Percentiles rank a stretch among this genome's conserved stretches.
Evolutionary conservation across 2,113 vertebrate species (phyloP).

Genomic region (Dryoscopus gambensis): DNA sequence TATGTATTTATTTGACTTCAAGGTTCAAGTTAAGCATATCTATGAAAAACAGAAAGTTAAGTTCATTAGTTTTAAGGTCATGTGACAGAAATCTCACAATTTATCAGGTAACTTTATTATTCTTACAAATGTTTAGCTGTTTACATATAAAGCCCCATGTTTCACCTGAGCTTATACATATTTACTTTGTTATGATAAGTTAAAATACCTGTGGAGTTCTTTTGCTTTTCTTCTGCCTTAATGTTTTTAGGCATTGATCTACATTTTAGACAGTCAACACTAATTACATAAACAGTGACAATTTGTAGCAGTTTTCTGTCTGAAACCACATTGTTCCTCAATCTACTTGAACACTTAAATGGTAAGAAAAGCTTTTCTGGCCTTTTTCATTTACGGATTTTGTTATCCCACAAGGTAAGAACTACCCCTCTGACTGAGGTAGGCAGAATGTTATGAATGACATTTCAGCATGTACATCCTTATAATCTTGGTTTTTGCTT

Average conservation of each 20-base stretch:
- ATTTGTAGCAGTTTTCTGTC: not conserved
- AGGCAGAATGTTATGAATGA: not conserved
- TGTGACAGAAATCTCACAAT: not conserved
- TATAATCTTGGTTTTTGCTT: not conserved
- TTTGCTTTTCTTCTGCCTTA: not conserved
- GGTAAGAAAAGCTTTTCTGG: not conserved
- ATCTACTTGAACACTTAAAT: not conserved
- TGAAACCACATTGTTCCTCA: not conserved
- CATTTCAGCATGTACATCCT: not conserved
- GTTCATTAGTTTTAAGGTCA: not conserved
- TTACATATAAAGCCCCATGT: not conserved
- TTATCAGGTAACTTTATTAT: not conserved
- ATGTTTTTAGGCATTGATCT: not conserved
- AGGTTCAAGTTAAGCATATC: not conserved
- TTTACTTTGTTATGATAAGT: not conserved
- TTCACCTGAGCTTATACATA: not conserved
- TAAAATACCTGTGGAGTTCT: not conserved
- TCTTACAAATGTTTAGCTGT: not conserved
- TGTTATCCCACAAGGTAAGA: not conserved
- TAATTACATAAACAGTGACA: not conserved
- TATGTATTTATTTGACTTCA: not conserved
- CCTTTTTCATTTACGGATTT: not conserved
- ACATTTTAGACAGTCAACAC: not conserved
- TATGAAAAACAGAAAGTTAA: not conserved
- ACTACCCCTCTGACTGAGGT: not conserved